These are phyloP conservation scores for Cyphomyrus plagiostoma DNA, from an alignment of 2,113 vertebrate genomes.

Conservation along the genomic window DNA sequence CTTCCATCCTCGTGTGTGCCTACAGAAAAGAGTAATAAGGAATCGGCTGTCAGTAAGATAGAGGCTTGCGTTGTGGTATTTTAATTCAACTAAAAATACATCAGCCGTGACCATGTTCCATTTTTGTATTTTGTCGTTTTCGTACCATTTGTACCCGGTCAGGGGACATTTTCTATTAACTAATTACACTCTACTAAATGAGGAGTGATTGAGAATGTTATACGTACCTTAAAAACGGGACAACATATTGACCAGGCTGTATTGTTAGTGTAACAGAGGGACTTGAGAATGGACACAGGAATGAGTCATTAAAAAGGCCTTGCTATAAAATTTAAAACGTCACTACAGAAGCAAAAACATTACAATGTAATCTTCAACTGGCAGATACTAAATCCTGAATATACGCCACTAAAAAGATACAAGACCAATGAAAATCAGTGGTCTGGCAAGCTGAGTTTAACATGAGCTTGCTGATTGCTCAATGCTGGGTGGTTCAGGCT, in stretches of 20 bases:
- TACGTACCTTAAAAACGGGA: not conserved
- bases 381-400: not conserved
- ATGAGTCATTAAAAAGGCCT: not conserved
- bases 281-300: not conserved
- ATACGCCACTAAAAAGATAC: not conserved
- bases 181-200: not conserved
- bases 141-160: not conserved
- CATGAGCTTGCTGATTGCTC: not conserved
- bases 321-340: not conserved
- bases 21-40: not conserved
- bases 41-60: not conserved
- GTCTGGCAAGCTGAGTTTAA: not conserved
- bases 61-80: not conserved
- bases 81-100: not conserved
- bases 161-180: not conserved
- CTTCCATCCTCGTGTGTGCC: not conserved
- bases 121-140: not conserved
- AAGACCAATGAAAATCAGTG: not conserved
- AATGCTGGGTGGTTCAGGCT: not conserved
- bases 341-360: not conserved
- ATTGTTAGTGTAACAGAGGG: not conserved
- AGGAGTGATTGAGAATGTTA: not conserved
- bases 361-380: not conserved
- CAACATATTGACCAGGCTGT: not conserved
- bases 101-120: not conserved